Evolutionary conservation across 37 sponge, comb jelly and placozoan genomes (phyloP).

Genomic region (Tethya wilhelma): DNA sequence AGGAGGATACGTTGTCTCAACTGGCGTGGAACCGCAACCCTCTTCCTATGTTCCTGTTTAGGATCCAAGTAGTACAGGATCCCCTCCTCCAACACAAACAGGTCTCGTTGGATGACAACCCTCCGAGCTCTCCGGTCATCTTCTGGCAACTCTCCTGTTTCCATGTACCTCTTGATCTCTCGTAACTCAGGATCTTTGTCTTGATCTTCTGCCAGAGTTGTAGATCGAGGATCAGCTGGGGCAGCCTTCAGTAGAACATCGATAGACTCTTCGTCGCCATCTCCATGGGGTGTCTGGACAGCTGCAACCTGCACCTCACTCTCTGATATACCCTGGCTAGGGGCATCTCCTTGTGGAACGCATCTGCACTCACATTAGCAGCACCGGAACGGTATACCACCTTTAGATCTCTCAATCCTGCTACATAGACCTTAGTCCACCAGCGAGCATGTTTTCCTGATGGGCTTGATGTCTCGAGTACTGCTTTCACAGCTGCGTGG

Average conservation of each 20-base stretch:
- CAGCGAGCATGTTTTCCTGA: constrained; percentile 63
- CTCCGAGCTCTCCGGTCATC: neutral
- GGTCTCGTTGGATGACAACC: neutral
- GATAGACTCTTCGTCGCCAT: neutral
- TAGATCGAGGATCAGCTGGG: neutral
- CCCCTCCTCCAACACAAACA: neutral
- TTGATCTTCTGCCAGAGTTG: constrained; percentile 9
- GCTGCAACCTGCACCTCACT: constrained; percentile 24
- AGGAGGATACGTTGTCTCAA: neutral
- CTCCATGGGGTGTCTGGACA: neutral
- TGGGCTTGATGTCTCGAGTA: constrained; percentile 57
- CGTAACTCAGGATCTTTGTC: constrained; percentile 1
- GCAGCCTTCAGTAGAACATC: neutral
- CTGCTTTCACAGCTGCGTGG: constrained; percentile 66
- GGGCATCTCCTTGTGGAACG: neutral
- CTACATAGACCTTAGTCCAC: constrained; percentile 47
- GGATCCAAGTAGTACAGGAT: constrained; percentile 18
- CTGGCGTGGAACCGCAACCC: constrained; percentile 20
- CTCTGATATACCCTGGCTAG: neutral
- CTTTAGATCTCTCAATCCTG: constrained; percentile 18
- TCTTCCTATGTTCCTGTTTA: constrained; percentile 9
- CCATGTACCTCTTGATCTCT: neutral
- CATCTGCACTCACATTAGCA: constrained; percentile 6
- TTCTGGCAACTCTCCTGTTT: neutral
- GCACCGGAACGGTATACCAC: constrained; percentile 16